A percentile compares a stretch with the other conserved stretches of the same genome.
Evolutionary conservation across 2,797 vertebrate species (phyloP).

Genomic region (Anguilla obscura): DNA sequence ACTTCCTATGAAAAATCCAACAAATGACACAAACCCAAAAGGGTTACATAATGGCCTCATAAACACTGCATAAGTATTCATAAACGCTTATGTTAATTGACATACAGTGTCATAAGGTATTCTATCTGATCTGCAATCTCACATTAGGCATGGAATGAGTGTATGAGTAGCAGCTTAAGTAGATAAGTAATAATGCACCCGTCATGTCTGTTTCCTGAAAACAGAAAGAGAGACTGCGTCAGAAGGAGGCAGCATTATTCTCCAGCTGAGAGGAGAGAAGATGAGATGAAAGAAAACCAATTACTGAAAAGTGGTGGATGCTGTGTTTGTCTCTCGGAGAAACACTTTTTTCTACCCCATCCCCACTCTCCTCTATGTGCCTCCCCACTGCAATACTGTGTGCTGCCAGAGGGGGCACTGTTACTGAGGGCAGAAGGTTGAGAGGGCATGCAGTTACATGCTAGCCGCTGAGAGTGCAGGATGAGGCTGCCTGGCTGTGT

Average conservation of each 20-base stretch:
- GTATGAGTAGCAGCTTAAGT: neutral
- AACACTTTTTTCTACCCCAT: neutral
- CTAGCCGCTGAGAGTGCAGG: neutral
- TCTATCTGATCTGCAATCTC: neutral
- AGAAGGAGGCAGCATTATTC: conserved; percentile 83
- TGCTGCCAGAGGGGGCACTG: neutral
- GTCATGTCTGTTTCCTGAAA: conserved; percentile 34
- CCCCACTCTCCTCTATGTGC: neutral
- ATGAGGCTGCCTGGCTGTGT: neutral
- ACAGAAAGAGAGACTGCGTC: conserved; percentile 91
- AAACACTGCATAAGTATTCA: neutral
- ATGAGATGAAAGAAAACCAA: neutral
- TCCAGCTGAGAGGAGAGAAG: conserved; percentile 61
- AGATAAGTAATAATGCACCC: neutral
- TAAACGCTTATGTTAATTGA: neutral
- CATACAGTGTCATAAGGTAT: neutral
- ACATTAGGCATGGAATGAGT: neutral
- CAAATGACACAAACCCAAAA: neutral
- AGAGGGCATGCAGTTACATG: neutral
- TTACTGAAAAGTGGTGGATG: neutral
- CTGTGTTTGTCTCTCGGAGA: neutral
- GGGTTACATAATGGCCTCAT: neutral
- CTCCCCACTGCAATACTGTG: neutral
- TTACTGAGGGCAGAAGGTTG: neutral
- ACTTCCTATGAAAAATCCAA: neutral